Evolutionary conservation across 2,113 vertebrate genomes (phyloP), one percentile per base, ranked within the genome.

Genomic region (Gallinago paraguaiae): DNA sequence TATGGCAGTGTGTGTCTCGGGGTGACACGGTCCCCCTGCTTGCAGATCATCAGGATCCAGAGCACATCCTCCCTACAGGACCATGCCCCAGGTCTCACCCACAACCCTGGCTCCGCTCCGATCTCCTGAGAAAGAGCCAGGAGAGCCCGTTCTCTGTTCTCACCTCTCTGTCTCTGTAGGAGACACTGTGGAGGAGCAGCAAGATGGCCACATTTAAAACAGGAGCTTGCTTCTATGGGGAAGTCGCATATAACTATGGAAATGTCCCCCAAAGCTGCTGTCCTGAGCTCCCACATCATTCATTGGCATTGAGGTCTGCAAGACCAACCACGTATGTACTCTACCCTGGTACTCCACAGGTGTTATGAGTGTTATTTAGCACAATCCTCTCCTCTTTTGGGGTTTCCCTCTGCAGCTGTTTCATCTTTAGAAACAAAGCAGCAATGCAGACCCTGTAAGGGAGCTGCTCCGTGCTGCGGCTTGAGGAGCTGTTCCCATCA

Each of bases 301-400:
- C 71, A 61, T 7, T 2, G 2, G 27, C 24, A 83, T 2, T n/a
- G 50, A 88, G 80, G 4, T 57, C 68, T 81, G 64, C 24, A 37
- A 77, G 45, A 61, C 10, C 33, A 80, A 6, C 59, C 27, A 9
- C 0, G 0, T 25, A 24, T 8, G 23, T 28, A 53, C 4, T 30
- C 37, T 35, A 2, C 8, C 33, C 61, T 57, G 41, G 33, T 33
- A 37, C 8, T 23, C 27, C 2, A 1, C 0, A 1, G 16, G 33
- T 64, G 43, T 57, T 69, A 12, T 8, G 11, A 22, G 17, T 10
- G 24, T 35, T 60, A 30, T 10, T 48, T 31, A 70, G 50, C 54
- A 77, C 16, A 65, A 5, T 22, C 10, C 19, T 65, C 56, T 74
- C 37, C 30, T 80, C 30, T 51, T 51, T 13, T 45, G 33, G 11